Conservation (phyloP, 1,140 invertebrate species). For the Meloidogyne hapla region DNA sequence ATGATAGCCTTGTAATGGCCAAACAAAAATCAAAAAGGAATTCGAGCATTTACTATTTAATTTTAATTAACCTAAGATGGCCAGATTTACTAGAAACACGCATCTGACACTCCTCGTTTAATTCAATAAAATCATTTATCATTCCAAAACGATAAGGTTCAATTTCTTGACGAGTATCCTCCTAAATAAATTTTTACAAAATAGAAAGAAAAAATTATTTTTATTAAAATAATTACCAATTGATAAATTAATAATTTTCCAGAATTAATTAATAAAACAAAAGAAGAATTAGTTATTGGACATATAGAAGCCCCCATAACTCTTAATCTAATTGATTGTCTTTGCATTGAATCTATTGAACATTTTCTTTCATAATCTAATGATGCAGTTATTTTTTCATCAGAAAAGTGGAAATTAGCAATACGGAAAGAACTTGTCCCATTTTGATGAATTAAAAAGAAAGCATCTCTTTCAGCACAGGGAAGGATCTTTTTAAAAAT, state of each 20-base stretch:
- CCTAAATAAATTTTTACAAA: constrained; percentile 12
- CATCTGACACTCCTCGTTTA: constrained; percentile 12
- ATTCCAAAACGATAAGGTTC: constrained; percentile 19
- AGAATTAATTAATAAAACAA: constrained; percentile 45
- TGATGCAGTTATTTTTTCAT: constrained; percentile 28
- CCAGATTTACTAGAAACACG: neutral
- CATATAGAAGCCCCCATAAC: constrained; percentile 44
- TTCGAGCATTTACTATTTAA: neutral
- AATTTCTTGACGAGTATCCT: neutral
- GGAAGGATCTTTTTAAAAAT: constrained; percentile 36
- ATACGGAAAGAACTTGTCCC: constrained; percentile 44
- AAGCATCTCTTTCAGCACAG: constrained; percentile 42
- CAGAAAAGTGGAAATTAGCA: constrained; percentile 24
- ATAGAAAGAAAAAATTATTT: constrained; percentile 30
- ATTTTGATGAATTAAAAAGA: constrained; percentile 50
- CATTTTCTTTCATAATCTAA: constrained; percentile 39
- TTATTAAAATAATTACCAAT: constrained; percentile 27
- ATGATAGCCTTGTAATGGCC: no score
- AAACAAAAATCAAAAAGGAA: constrained; percentile 4
- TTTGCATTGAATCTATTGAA: constrained; percentile 39
- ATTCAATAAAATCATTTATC: neutral
- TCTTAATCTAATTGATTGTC: constrained; percentile 34
- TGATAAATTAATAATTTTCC: constrained; percentile 47
- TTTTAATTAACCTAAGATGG: neutral
- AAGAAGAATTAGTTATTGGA: constrained; percentile 38